Percentiles rank a stretch among this genome's conserved stretches.
Evolutionary conservation across 2,888 invertebrate genomes (phyloP).

Genomic region (Catocala sponsa): DNA sequence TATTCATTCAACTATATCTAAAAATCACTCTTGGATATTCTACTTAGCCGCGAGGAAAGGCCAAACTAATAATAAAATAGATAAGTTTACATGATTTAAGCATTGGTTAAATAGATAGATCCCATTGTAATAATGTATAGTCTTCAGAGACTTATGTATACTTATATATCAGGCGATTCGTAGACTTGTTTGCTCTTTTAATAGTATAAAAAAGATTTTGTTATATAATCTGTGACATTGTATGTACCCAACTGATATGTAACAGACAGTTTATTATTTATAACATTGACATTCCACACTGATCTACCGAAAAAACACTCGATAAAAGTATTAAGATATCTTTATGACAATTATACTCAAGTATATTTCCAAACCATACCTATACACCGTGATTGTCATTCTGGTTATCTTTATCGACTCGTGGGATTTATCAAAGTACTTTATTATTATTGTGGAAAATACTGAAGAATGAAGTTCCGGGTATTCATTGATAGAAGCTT

Average conservation of each 20-base stretch:
- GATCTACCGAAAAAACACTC: conserved; percentile 6
- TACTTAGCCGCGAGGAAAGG: too few species aligned
- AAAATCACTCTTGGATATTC: too few species aligned
- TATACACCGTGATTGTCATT: conserved; percentile 40
- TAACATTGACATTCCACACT: not conserved
- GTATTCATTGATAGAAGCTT: not conserved
- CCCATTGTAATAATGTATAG: too few species aligned
- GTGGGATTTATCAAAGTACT: conserved; percentile 21
- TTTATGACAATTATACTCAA: conserved; percentile 21
- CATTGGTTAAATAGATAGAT: too few species aligned
- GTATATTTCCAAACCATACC: conserved; percentile 36
- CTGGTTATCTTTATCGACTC: conserved; percentile 28
- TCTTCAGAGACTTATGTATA: too few species aligned
- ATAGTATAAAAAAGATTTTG: too few species aligned
- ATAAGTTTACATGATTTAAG: too few species aligned
- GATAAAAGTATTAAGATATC: conserved; percentile 38
- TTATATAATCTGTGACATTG: not conserved
- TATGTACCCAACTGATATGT: not conserved
- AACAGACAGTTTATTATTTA: not conserved
- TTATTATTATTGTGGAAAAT: conserved; percentile 26
- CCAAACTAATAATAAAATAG: too few species aligned
- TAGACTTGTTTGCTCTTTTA: too few species aligned
- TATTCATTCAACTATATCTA: too few species aligned
- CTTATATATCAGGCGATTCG: too few species aligned
- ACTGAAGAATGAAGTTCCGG: conserved; percentile 6